Base-by-base conservation (phyloP, 2,797 vertebrate species). In the Squalus acanthias region DNA sequence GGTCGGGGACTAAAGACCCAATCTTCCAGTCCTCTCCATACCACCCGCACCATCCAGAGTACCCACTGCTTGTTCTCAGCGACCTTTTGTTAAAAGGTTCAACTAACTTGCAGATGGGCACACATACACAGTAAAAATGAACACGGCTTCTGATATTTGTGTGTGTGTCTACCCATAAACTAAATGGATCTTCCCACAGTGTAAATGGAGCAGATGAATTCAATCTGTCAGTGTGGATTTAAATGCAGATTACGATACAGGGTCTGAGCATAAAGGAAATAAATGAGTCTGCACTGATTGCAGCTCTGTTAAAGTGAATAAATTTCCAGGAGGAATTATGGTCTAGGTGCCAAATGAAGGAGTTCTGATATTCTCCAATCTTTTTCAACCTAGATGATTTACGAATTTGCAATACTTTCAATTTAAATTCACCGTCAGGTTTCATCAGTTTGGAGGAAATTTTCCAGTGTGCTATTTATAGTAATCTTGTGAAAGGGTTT, bases 241-340 rank as follows among this genome's bases (percentile, higher is more conserved):
- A 95, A 95, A 95, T 72, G 46, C 70, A 72, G 94, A 95, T 74
- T 95, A 95, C 24, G 12, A 57, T n/a, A 95, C n/a, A 76, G 50
- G 10, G 29, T 95, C 53, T 95, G 46, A 76, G 50, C 70, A 95
- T 57, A 76, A 95, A 95, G 70, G 50, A 95, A 57, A 74, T 95
- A 95, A 57, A 95, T 76, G 70, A 74, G 94, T 76, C 53, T n/a
- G 13, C 26, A 74, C 53, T 95, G 91, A 93, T 93, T 95, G 70
- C 69, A 74, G 69, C 67, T 72, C 67, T 53, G 93, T 5, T 74
- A 74, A 70, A 57, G 50, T 95, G 46, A 95, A 50, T 95, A 57
- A 1, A 95, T 95, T 74, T 95, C 24, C 65, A 93, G 91, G 17
- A 69, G 63, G 26, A 72, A 53, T 95, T 24, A 72, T 74, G n/a